These are phyloP conservation scores for Nemopilema nomurai DNA, from an alignment of 30 jellyfish, hydroid and myxozoan genomes.

Conservation along the genomic window DNA sequence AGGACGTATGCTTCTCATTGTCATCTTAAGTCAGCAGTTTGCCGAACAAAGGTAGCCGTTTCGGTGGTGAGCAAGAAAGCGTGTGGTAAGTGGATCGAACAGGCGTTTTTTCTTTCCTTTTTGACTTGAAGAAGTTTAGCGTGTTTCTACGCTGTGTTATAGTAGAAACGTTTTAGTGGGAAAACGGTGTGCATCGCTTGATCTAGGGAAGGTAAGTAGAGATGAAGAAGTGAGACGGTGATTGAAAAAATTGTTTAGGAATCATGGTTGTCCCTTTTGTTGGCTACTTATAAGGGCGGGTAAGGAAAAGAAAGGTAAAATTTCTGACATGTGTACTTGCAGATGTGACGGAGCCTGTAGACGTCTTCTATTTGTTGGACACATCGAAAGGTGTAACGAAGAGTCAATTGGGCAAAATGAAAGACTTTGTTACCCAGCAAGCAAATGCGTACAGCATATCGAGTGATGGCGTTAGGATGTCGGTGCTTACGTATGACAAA, in stretches of 20 bases:
- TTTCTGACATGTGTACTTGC: background rate
- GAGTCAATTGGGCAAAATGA: constrained; percentile 6
- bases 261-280: too few relatives aligned
- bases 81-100: constrained; percentile 52
- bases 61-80: constrained; percentile 38
- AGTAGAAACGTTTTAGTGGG: too few relatives aligned
- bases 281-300: too few relatives aligned
- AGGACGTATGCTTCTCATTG: constrained; percentile 71
- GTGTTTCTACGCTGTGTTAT: background rate
- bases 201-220: too few relatives aligned
- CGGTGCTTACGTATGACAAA: background rate
- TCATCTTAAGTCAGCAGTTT: constrained; percentile 40
- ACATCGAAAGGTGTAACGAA: constrained; percentile 40
- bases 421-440: background rate
- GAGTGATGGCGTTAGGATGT: constrained; percentile 3
- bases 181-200: too few relatives aligned
- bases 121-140: background rate
- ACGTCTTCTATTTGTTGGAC: constrained; percentile 36
- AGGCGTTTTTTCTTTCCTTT: background rate
- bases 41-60: constrained; percentile 10
- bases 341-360: constrained; percentile 38
- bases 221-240: background rate
- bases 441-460: constrained; percentile 12
- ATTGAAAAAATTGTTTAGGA: background rate
- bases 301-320: background rate